Percentiles rank a stretch among this genome's conserved stretches.
These are phyloP conservation scores for Paguma larvata DNA, from an alignment of 2,797 vertebrate genomes.

Conservation along the genomic window DNA sequence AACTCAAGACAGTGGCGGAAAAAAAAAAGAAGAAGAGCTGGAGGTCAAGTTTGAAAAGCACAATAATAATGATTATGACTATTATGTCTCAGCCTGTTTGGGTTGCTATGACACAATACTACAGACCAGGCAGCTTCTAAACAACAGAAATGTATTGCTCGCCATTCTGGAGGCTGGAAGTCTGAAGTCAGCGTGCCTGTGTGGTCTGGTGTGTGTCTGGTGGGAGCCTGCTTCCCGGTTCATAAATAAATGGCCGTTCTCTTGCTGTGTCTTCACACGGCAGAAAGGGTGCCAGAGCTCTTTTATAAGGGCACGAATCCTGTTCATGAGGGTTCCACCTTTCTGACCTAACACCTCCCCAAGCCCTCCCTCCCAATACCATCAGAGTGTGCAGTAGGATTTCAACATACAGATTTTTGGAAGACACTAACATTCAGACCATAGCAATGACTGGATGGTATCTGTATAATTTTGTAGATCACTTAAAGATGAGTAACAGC, in stretches of 20 bases:
- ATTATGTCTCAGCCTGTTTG: not conserved
- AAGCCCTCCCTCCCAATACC: not conserved
- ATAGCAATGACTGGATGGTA: not conserved
- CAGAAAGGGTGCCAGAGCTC: not conserved
- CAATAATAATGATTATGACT: not conserved
- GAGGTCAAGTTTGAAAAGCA: conserved; percentile 27
- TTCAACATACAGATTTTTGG: not conserved
- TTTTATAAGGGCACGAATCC: not conserved
- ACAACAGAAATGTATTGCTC: not conserved
- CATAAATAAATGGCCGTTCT: not conserved
- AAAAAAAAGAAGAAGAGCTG: not conserved
- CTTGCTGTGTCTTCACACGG: not conserved
- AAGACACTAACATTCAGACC: not conserved
- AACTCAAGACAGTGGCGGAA: not conserved
- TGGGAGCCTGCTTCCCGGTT: not conserved
- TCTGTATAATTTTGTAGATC: not conserved
- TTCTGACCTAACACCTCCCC: not conserved
- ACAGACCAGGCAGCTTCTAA: not conserved
- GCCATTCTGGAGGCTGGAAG: not conserved
- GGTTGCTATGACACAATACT: not conserved
- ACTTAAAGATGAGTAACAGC: not conserved
- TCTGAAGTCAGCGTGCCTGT: not conserved
- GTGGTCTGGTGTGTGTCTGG: not conserved
- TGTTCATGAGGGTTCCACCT: not conserved
- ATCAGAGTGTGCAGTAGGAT: not conserved